Base-by-base conservation (phyloP, 2,113 vertebrate genomes). In the Zosterops japonicus region DNA sequence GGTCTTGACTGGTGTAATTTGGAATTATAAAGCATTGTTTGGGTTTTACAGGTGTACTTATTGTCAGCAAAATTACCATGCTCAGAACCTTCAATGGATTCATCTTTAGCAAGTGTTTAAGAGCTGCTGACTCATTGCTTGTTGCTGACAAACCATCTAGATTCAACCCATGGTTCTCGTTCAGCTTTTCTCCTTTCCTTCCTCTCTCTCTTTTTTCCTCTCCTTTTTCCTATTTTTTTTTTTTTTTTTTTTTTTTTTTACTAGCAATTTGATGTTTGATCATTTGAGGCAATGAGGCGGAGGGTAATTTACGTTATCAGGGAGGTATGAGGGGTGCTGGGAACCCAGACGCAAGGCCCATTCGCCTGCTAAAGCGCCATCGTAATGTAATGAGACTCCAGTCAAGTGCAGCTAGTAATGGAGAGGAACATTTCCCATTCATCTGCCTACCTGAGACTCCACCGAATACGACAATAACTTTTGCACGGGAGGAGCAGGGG, bases 201-300 rank as follows among this genome's bases (percentile, higher is more conserved):
- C 49, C 89, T 90, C 88, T 94, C 91, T 95, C 89, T 83, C 86
- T 92, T 28, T 95, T 52, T 89, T n/a, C 93, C 57, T 93, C 91
- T 94, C 67, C 90, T 82, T 95, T 94, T 94, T 80, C 24, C 39
- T n/a, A n/a, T n/a, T 52, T 5, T 25, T 33, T 98, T 98, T 98
- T 98, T 98, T 98, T 98, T 98, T 98, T 93, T 94, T 98, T 98
- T 96, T 97, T 96, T 96, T 97, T 98, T 98, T 98, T 98, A 98
- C 98, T 98, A 98, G 98, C 98, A 98, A 98, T 99, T 99, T 99
- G 98, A 98, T 98, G 98, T 99, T 99, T 99, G 98, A 99, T 99
- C 98, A 99, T 99, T 99, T 98, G 98, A 99, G 98, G 98, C 98
- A 99, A 99, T 99, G 98, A 99, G 98, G 98, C 98, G 98, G 98